phyloP scores from a whole-genome alignment of 2,888 invertebrate species.

The Phyto melanocephala region DNA sequence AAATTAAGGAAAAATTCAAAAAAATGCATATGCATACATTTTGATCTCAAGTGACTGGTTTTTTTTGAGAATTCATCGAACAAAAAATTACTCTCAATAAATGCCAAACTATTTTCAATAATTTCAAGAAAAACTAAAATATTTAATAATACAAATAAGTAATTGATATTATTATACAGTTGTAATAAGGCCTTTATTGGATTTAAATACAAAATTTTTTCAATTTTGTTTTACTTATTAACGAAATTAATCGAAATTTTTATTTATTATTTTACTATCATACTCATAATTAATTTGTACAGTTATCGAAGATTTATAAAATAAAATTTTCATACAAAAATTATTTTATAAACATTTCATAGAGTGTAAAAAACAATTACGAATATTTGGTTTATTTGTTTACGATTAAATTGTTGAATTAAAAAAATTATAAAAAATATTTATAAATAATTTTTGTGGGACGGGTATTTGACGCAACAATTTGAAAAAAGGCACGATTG shows the following conservation, averaged over 20 bases:
- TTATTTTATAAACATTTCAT: too few species aligned
- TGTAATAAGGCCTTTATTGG: slow-evolving; percentile 48
- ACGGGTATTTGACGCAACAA: slow-evolving; percentile 62
- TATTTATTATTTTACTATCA: slow-evolving; percentile 19
- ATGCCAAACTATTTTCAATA: slow-evolving; percentile 10
- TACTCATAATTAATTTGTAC: too few species aligned
- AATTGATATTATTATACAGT: slow-evolving; percentile 33
- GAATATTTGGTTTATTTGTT: neutral
- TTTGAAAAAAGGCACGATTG: slow-evolving; percentile 66
- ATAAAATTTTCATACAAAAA: too few species aligned
- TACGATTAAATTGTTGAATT: slow-evolving; percentile 5
- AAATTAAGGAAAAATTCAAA: too few species aligned
- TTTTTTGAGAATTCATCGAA: too few species aligned
- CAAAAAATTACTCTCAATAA: neutral
- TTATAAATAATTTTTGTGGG: slow-evolving; percentile 54
- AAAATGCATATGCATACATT: too few species aligned
- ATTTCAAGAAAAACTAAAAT: neutral
- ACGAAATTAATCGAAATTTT: slow-evolving; percentile 27
- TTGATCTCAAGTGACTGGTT: too few species aligned
- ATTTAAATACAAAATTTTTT: slow-evolving; percentile 22
- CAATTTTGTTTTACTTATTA: neutral
- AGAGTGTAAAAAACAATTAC: too few species aligned
- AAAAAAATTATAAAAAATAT: slow-evolving; percentile 55
- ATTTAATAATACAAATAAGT: neutral
- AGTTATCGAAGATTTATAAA: too few species aligned